Conservation (phyloP, 23 tunicate species). For the Ciona savignyi region DNA sequence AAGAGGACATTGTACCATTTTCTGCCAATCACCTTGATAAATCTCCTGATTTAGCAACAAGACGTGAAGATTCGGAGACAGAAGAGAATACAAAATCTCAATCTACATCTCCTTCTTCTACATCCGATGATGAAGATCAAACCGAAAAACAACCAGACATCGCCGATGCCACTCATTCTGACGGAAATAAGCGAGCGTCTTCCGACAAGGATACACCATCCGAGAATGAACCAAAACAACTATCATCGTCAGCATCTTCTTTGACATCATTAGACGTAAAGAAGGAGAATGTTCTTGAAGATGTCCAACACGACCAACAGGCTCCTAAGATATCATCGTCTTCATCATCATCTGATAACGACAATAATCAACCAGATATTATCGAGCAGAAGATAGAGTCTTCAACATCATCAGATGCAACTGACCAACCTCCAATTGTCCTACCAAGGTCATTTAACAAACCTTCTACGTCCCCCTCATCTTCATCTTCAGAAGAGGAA, state of each 20-base stretch:
- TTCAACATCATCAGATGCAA: neutral
- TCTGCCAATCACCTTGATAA: neutral
- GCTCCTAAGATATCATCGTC: conserved; percentile 3
- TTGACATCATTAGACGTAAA: neutral
- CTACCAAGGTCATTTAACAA: neutral
- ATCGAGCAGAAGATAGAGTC: neutral
- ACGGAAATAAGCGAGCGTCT: neutral
- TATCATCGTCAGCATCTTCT: conserved; percentile 12
- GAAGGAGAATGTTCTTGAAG: neutral
- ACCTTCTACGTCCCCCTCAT: conserved; percentile 5
- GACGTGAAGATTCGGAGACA: neutral
- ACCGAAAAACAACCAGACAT: neutral
- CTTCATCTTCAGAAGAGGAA: too few species aligned
- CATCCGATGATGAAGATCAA: neutral
- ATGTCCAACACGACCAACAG: neutral
- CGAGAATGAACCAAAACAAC: too few species aligned
- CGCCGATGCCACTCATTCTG: neutral
- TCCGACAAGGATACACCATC: neutral
- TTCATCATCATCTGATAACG: neutral
- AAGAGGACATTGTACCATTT: conserved; percentile 2
- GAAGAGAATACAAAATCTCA: neutral
- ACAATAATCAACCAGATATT: neutral
- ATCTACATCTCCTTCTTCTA: neutral
- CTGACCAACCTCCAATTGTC: neutral
- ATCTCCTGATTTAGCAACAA: neutral